A percentile compares a stretch with the other conserved stretches of the same genome.
phyloP scores from a whole-genome alignment of 2,113 vertebrate species.

The Delphinapterus leucas region DNA sequence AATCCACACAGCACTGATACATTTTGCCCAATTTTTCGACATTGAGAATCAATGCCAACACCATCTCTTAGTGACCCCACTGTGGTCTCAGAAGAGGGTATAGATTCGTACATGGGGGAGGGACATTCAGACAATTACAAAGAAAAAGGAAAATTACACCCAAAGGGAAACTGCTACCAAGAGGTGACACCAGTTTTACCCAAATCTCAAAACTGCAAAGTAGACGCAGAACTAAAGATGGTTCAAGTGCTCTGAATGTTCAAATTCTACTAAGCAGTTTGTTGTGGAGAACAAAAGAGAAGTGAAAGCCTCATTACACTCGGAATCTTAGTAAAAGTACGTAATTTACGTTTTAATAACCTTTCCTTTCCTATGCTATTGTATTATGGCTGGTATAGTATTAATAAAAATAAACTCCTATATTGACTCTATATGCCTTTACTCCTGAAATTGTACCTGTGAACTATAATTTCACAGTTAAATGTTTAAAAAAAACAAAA shows the following conservation, averaged over 20 bases:
- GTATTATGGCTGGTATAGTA: not conserved
- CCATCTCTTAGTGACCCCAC: not conserved
- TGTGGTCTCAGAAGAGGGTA: not conserved
- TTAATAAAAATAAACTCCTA: conserved; percentile 37
- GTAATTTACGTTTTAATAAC: not conserved
- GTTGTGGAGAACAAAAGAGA: not conserved
- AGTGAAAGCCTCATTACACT: not conserved
- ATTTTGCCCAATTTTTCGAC: not conserved
- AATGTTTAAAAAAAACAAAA: conserved; percentile 39
- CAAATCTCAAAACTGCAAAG: conserved; percentile 22
- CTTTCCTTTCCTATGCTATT: not conserved
- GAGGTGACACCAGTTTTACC: not conserved
- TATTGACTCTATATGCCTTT: not conserved
- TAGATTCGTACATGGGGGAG: not conserved
- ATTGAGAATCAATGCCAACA: not conserved
- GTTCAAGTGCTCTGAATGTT: not conserved
- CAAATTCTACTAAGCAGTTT: conserved; percentile 21
- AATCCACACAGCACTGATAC: not conserved
- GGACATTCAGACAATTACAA: not conserved
- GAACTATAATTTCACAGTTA: conserved; percentile 11
- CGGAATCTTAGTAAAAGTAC: not conserved
- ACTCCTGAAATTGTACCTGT: conserved; percentile 49
- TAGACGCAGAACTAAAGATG: not conserved
- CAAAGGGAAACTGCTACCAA: not conserved
- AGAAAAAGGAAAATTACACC: not conserved